A percentile compares a stretch with the other conserved stretches of the same genome.
phyloP scores from a whole-genome alignment of 2,797 vertebrate species.

The Periophthalmus magnuspinnatus region DNA sequence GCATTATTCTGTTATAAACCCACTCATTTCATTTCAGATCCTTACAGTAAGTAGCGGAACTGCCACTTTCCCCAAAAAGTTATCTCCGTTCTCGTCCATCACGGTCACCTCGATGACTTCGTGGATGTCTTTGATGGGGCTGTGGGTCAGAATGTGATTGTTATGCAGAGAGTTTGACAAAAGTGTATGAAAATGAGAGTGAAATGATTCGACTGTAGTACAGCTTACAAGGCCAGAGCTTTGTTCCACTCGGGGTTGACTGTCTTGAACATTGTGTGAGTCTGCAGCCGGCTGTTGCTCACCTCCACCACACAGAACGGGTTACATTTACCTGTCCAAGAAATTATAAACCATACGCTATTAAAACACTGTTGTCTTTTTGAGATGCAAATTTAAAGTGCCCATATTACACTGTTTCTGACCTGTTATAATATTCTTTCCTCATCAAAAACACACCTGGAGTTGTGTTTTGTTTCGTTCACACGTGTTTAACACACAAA shows the following conservation, averaged over 20 bases:
- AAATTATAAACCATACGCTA: conserved; percentile 17
- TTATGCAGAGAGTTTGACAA: conserved; percentile 1
- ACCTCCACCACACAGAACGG: conserved; percentile 91
- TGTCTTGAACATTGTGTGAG: conserved; percentile 89
- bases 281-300: conserved; percentile 91
- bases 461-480: too few species aligned
- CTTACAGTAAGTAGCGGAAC: conserved; percentile 93
- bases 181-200: not conserved
- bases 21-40: conserved; percentile 22
- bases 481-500: too few species aligned
- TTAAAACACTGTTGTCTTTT: not conserved
- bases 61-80: conserved; percentile 90
- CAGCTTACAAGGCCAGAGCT: conserved; percentile 90
- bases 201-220: not conserved
- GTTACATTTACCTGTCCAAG: conserved; percentile 87
- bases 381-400: too few species aligned
- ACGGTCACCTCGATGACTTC: conserved; percentile 90
- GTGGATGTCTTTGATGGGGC: conserved; percentile 93
- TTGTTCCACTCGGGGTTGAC: conserved; percentile 96
- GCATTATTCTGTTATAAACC: too few species aligned
- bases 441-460: too few species aligned
- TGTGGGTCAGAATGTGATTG: conserved; percentile 56
- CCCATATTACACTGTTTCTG: too few species aligned
- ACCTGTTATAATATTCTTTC: too few species aligned
- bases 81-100: conserved; percentile 94